Evolutionary conservation across 2,888 invertebrate species (phyloP).

Genomic region (Netelia fuscicornis): DNA sequence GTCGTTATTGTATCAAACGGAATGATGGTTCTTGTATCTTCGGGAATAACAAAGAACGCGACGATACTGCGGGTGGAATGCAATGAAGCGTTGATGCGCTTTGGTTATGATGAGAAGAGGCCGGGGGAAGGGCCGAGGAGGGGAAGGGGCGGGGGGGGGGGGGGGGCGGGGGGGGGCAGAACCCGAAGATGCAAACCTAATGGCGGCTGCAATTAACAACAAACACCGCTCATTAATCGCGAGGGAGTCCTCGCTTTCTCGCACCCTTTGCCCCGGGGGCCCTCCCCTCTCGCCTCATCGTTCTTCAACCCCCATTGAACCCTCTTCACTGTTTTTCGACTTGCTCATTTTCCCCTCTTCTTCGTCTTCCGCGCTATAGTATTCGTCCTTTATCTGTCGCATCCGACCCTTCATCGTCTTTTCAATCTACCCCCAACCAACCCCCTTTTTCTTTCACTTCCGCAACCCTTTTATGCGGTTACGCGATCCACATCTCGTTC

Average conservation of each 20-base stretch:
- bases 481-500: constrained; percentile 39
- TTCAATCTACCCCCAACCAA: constrained; percentile 8
- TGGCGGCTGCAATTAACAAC: constrained; percentile 85
- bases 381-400: constrained; percentile 49
- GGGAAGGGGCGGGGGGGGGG: constrained; percentile 55
- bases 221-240: constrained; percentile 85
- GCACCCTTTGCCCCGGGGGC: constrained; percentile 53
- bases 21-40: constrained; percentile 48
- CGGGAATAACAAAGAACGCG: constrained; percentile 17
- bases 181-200: constrained; percentile 82
- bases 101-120: constrained; percentile 43
- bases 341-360: constrained; percentile 29
- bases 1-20: constrained; percentile 16
- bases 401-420: constrained; percentile 26
- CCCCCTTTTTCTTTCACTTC: constrained; percentile 18
- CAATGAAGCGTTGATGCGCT: constrained; percentile 55
- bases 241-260: constrained; percentile 76
- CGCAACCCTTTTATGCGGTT: constrained; percentile 31
- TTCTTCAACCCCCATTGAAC: constrained; percentile 38
- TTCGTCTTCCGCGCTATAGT: constrained; percentile 8
- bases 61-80: constrained; percentile 68
- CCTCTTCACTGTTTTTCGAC: constrained; percentile 26
- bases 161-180: constrained; percentile 55
- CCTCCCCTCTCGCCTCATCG: constrained; percentile 27
- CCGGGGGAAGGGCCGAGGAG: constrained; percentile 2